Conservation (phyloP, 2,113 vertebrate species). For the Abramis brama region DNA sequence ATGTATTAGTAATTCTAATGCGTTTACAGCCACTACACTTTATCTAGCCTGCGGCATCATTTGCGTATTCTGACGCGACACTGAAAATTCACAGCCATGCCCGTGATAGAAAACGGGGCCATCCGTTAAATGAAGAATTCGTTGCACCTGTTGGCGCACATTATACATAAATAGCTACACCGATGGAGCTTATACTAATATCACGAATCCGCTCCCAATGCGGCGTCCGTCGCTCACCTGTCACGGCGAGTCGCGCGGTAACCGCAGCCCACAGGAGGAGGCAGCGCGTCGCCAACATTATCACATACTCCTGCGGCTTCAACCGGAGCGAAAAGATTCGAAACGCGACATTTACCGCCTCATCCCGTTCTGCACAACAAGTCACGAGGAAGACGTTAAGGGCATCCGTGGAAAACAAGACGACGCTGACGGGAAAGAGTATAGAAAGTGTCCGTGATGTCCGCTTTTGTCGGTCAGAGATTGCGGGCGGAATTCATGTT, state of each 20-base stretch:
- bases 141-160: constrained; percentile 11
- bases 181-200: background rate
- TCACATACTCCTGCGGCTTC: constrained; percentile 78
- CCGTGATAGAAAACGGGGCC: constrained; percentile 21
- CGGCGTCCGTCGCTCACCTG: constrained; percentile 71
- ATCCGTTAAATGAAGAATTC: background rate
- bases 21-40: background rate
- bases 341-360: constrained; percentile 48
- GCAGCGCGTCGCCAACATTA: constrained; percentile 79
- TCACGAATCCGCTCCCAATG: background rate
- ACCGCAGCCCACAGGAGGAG: constrained; percentile 79
- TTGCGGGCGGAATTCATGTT: constrained; percentile 18
- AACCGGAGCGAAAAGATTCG: constrained; percentile 36
- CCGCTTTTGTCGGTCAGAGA: constrained; percentile 3
- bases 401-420: background rate
- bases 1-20: constrained; percentile 9
- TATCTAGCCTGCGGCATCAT: constrained; percentile 42
- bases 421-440: background rate
- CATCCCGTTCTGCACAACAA: background rate
- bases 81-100: background rate
- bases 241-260: constrained; percentile 70
- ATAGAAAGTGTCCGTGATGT: constrained; percentile 26
- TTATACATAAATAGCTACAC: constrained; percentile 8
- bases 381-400: constrained; percentile 24
- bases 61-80: constrained; percentile 18